A percentile compares a stretch with the other conserved stretches of the same genome.
Evolutionary conservation across 2,113 vertebrate genomes (phyloP).

Genomic region (Dasyurus viverrinus): DNA sequence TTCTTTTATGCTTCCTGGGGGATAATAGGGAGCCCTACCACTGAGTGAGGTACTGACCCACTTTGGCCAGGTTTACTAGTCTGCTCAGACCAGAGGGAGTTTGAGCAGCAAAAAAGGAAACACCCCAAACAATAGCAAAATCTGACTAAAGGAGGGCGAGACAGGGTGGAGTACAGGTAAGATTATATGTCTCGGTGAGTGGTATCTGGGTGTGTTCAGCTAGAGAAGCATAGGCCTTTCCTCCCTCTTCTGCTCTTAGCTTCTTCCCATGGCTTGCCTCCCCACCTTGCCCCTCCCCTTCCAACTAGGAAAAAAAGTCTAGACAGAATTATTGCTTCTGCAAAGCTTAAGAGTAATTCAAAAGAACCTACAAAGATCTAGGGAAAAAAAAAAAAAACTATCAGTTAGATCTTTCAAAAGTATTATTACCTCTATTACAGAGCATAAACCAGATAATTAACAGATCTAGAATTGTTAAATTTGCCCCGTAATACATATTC

Average conservation of each 20-base stretch:
- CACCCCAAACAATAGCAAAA: conserved; percentile 43
- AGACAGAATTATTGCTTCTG: conserved; percentile 20
- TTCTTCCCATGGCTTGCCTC: too few species aligned
- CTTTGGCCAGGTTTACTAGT: background rate
- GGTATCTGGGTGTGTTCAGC: conserved; percentile 61
- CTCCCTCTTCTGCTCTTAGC: background rate
- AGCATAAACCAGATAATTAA: conserved; percentile 32
- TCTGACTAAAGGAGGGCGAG: conserved; percentile 27
- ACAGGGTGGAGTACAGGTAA: conserved; percentile 31
- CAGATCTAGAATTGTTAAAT: conserved; percentile 47
- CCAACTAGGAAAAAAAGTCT: background rate
- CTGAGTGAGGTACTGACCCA: conserved; percentile 12
- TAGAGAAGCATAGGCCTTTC: conserved; percentile 30
- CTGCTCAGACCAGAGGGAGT: background rate
- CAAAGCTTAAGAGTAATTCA: conserved; percentile 25
- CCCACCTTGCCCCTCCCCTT: too few species aligned
- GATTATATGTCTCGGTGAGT: conserved; percentile 47
- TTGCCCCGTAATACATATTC: conserved; percentile 33
- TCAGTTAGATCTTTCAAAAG: background rate
- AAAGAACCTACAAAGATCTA: conserved; percentile 26
- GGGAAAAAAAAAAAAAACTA: background rate
- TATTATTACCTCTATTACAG: background rate
- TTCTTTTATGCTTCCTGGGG: background rate
- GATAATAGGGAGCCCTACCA: background rate
- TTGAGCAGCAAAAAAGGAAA: conserved; percentile 55